Percentiles rank a stretch among this genome's conserved stretches.
Evolutionary conservation across 92 coral and sea anemone genomes (phyloP).

Genomic region (Zoanthus sansibaricus): DNA sequence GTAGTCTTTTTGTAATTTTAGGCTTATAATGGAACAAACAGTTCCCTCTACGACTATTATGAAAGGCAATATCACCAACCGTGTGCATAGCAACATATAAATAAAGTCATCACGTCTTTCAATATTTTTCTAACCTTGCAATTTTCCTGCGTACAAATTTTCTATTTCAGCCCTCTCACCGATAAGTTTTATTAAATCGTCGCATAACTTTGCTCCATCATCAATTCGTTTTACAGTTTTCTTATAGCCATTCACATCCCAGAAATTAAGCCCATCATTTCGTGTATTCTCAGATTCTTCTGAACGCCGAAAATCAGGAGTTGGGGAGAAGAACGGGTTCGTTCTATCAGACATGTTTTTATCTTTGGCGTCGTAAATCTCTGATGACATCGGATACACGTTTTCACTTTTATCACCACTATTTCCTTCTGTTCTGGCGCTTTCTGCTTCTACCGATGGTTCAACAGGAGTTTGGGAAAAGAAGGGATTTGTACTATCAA

Average conservation of each 20-base stretch:
- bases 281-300: not conserved
- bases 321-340: not conserved
- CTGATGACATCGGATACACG: not conserved
- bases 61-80: too few relatives aligned
- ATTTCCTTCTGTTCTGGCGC: not conserved
- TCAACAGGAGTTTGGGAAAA: not conserved
- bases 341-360: not conserved
- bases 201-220: constrained; percentile 90
- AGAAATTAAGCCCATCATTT: constrained; percentile 72
- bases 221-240: constrained; percentile 87
- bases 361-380: not conserved
- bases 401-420: not conserved
- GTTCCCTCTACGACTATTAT: too few relatives aligned
- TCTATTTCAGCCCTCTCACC: constrained; percentile 92
- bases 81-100: constrained; percentile 23
- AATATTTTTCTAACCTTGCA: constrained; percentile 68
- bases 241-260: constrained; percentile 87
- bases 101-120: too few relatives aligned
- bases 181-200: constrained; percentile 85
- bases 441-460: not conserved
- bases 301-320: not conserved
- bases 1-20: too few relatives aligned
- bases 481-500: not conserved
- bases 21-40: too few relatives aligned
- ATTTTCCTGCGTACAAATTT: constrained; percentile 69